Evolutionary conservation across 1,140 invertebrate genomes (phyloP), one percentile per base, ranked within the genome.

Genomic region (Trichomalopsis sarcophagae): DNA sequence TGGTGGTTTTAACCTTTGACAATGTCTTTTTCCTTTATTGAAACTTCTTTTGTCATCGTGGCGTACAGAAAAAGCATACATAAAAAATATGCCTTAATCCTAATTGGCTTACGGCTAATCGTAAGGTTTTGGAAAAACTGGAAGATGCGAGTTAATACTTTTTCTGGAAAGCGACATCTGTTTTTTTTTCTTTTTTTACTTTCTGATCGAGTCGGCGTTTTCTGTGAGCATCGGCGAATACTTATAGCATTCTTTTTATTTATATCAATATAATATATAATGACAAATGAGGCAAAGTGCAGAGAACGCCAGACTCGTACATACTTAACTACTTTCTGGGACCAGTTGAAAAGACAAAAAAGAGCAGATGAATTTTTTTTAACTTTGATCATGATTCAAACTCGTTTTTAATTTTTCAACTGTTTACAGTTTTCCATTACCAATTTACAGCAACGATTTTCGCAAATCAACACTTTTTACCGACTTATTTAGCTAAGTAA

Each of bases 51-150:
- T 84, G 77, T 91, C 88, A 88, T 91, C 86, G 88, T 91, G 90
- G 91, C 90, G 88, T 93, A 93, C 93, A 93, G 92, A 92, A 93
- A 93, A 92, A 93, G 92, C 93, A 93, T 93, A 93, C 92, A 92
- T 93, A 92, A 93, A 93, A 93, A 93, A 93, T 93, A 93, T 92
- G 91, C 91, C 91, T 92, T 92, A 93, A 88, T 90, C 86, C 92
- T 92, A 92, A 90, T 86, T 84, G 77, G 62, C 85, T 84, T 86
- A 86, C 21, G 68, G 78, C 82, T 86, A 86, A 81, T 82, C n/a
- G 30, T 85, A 71, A 83, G 73, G 69, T 79, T 82, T 62, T 69
- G 30, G 40, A 80, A 87, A 90, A 87, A 89, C 82, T 90, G 91
- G 90, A 92, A 93, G 91, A 92, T 93, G 89, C 89, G 87, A 89